Evolutionary conservation across 2,797 vertebrate species (phyloP), one percentile per base, ranked within the genome.

Genomic region (Uromys caudimaculatus): DNA sequence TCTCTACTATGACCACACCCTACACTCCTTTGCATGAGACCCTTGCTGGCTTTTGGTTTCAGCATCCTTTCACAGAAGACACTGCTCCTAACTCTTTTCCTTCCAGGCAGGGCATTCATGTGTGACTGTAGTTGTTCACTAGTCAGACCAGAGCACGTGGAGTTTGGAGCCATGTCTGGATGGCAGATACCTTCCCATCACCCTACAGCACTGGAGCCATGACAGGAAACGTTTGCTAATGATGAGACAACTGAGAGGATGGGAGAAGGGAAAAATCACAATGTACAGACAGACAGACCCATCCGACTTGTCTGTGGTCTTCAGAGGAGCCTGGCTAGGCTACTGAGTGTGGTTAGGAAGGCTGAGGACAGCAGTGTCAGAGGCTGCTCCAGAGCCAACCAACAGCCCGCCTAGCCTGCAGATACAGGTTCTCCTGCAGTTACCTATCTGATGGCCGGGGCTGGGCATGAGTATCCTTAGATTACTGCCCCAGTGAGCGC

Each of bases 391-490:
- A 35, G 14, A 24, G 19, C 3, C 47, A 10, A 0, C 3, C 47
- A 8, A 17, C 32, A 69, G 1, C 0, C 5, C 1, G 9, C 3
- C 41, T 6, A 27, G 8, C 23, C 35, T 4, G 85, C 73, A 12
- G 24, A 89, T 94, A 96, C 97, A 96, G 91, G 89, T 96, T 97
- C 98, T 82, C 87, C 79, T 95, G 90, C 0, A 50, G 69, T 93
- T 94, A 98, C 98, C 99, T 98, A 98, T 54, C 56, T 95, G 97
- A 96, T 97, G 98, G 98, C 96, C 98, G 98, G 85, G 96, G 97
- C 95, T 95, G 98, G 98, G 98, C 98, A 99, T 98, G 99, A 98
- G 98, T 98, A 98, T 99, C 98, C 99, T 99, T 98, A 99, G 98
- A 98, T 99, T 98, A 98, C 96, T 96, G 98, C 98, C 97, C 98